A percentile compares a stretch with the other conserved stretches of the same genome.
Conservation (phyloP, 2,888 invertebrate species). For the Melieria crassipennis region DNA sequence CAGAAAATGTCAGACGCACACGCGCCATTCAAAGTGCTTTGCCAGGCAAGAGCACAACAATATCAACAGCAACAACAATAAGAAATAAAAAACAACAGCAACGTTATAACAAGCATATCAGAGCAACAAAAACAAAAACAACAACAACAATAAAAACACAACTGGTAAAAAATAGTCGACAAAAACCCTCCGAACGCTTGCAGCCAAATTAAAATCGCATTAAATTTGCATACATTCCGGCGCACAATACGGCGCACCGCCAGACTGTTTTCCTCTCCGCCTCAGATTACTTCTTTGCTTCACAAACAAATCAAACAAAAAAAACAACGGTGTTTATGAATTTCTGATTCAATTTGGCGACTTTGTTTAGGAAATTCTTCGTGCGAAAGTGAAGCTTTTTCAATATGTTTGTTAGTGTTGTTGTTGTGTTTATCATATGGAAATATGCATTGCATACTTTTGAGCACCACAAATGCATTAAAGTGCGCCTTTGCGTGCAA, state of each 20-base stretch:
- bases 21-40: too few species aligned
- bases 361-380: constrained; percentile 14
- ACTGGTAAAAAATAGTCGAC: too few species aligned
- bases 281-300: too few species aligned
- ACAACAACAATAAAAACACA: too few species aligned
- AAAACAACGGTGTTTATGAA: constrained; percentile 38
- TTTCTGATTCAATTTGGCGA: constrained; percentile 40
- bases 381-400: background rate
- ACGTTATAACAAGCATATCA: too few species aligned
- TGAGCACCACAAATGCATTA: background rate
- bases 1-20: too few species aligned
- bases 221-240: constrained; percentile 54
- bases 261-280: too few species aligned
- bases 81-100: too few species aligned
- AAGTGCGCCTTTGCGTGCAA: background rate
- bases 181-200: constrained; percentile 36
- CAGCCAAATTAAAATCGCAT: constrained; percentile 58
- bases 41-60: too few species aligned
- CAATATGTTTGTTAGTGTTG: background rate
- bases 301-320: too few species aligned
- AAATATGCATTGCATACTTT: background rate
- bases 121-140: too few species aligned
- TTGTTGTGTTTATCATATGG: background rate
- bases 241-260: constrained; percentile 19
- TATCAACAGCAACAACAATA: too few species aligned